Conservation (phyloP, 2,797 vertebrate genomes). For the Sebastes minor region DNA sequence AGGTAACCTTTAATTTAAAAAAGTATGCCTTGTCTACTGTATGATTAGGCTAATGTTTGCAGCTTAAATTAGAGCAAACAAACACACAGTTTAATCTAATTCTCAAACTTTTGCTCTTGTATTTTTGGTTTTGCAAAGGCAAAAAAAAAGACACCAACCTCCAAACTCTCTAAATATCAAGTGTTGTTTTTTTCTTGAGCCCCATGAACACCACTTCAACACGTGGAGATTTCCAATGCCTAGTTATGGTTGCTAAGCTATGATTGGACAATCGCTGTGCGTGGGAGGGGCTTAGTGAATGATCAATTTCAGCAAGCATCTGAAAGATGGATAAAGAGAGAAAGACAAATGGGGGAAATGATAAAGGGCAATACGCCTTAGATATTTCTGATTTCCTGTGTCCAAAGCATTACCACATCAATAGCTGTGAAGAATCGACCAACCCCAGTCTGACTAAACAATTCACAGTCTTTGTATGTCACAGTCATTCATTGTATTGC, state of each 20-base stretch:
- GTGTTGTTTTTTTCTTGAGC: background rate
- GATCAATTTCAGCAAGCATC: background rate
- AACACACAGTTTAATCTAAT: background rate
- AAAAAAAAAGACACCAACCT: background rate
- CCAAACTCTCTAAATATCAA: background rate
- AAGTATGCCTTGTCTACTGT: background rate
- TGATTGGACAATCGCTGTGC: background rate
- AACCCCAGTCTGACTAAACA: conserved; percentile 40
- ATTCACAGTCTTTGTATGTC: conserved; percentile 59
- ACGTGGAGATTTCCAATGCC: background rate
- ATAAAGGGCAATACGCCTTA: conserved; percentile 45
- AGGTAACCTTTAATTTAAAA: background rate
- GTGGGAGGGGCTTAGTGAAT: background rate
- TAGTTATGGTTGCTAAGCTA: background rate
- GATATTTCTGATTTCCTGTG: conserved; percentile 63
- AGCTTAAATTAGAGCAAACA: background rate
- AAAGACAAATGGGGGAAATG: conserved; percentile 30
- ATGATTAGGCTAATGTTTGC: background rate
- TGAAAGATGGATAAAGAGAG: conserved; percentile 21
- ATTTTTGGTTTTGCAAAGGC: background rate
- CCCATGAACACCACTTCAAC: background rate
- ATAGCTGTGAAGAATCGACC: conserved; percentile 44
- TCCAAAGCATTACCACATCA: conserved; percentile 55
- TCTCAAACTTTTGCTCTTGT: background rate
- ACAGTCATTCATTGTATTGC: conserved; percentile 71